Percentiles rank a stretch among this genome's conserved stretches.
phyloP scores from a whole-genome alignment of 2,797 vertebrate genomes.

The Enteromius fasciolatus region DNA sequence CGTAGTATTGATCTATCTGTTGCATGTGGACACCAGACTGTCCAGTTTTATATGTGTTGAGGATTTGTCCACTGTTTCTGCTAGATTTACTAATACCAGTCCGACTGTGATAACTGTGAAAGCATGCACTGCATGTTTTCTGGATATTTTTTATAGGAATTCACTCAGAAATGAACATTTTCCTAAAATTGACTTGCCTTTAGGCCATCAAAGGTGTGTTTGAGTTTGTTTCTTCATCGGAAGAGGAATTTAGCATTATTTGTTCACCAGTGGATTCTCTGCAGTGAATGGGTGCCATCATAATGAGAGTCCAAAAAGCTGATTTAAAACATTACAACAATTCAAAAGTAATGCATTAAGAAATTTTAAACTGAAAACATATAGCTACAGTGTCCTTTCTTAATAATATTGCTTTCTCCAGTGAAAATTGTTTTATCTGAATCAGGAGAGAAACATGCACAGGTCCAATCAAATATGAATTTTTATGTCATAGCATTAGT shows the following conservation, averaged over 20 bases:
- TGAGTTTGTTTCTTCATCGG: not conserved
- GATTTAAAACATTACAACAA: not conserved
- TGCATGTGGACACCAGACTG: slow-evolving; percentile 22
- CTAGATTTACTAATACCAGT: slow-evolving; percentile 7
- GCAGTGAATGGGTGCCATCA: not conserved
- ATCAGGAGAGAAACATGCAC: not conserved
- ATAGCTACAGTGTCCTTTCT: not conserved
- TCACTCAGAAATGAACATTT: not conserved
- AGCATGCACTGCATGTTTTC: slow-evolving; percentile 37
- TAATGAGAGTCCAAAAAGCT: not conserved
- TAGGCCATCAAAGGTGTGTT: not conserved
- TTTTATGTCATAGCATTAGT: not conserved
- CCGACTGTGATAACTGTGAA: slow-evolving; percentile 32
- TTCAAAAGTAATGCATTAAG: not conserved
- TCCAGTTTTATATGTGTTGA: slow-evolving; percentile 30
- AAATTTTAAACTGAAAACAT: not conserved
- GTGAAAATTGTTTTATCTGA: not conserved
- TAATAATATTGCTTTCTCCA: not conserved
- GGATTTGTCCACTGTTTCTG: slow-evolving; percentile 9
- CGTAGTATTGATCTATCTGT: slow-evolving; percentile 12
- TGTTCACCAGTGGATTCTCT: not conserved
- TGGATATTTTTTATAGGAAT: not conserved
- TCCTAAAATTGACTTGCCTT: not conserved
- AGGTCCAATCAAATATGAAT: not conserved
- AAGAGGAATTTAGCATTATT: not conserved